These are phyloP conservation scores for Hyposoter didymator DNA, from an alignment of 2,888 invertebrate genomes.

Conservation along the genomic window DNA sequence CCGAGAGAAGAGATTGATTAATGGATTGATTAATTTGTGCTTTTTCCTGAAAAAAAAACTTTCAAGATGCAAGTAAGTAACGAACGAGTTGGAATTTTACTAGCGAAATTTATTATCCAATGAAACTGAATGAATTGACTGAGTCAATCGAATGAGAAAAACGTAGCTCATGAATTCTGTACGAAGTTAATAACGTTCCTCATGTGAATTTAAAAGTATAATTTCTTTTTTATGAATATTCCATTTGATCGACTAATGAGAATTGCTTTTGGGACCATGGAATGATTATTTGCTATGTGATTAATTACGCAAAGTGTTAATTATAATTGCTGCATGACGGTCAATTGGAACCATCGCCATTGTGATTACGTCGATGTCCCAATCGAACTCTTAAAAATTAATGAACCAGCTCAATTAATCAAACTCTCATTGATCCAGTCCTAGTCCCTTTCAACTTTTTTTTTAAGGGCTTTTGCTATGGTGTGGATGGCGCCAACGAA, in stretches of 20 bases:
- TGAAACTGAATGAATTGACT: background rate
- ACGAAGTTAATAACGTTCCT: background rate
- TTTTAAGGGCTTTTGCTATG: background rate
- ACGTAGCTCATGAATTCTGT: background rate
- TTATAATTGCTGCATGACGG: background rate
- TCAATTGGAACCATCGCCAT: background rate
- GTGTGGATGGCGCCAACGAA: background rate
- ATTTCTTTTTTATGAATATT: background rate
- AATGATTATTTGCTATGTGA: background rate
- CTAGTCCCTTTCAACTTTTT: background rate
- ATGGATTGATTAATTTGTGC: slow-evolving; percentile 9
- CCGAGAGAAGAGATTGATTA: background rate
- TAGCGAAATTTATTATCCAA: background rate
- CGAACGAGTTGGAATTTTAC: background rate
- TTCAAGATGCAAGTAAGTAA: background rate
- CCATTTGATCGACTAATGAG: background rate
- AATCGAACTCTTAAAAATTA: background rate
- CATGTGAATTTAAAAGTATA: background rate
- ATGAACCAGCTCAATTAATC: background rate
- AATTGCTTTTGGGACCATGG: background rate
- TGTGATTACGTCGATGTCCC: background rate
- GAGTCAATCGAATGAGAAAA: background rate
- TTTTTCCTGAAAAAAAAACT: background rate
- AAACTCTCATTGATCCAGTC: background rate
- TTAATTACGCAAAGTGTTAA: background rate